phyloP scores from a whole-genome alignment of 2,797 vertebrate genomes.

The Falco biarmicus region DNA sequence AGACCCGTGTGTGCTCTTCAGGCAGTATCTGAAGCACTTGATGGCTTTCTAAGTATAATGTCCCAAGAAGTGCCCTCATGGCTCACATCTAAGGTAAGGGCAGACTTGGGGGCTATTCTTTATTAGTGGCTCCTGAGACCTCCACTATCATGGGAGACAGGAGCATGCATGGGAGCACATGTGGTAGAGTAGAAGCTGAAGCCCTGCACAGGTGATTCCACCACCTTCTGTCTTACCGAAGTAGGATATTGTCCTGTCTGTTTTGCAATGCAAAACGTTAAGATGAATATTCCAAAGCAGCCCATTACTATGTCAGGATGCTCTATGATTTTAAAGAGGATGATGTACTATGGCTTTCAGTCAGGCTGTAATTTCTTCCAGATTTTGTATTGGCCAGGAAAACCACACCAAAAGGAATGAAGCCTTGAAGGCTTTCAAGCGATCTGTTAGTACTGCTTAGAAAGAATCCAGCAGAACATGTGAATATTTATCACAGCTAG shows the following conservation, averaged over 20 bases:
- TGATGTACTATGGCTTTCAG: background rate
- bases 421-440: background rate
- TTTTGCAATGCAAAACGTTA: background rate
- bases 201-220: background rate
- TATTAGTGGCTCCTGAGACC: background rate
- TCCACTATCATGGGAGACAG: background rate
- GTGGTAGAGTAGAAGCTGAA: background rate
- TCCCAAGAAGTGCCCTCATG: background rate
- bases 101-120: background rate
- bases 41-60: background rate
- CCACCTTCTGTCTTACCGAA: background rate
- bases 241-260: background rate
- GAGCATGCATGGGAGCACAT: rapidly evolving
- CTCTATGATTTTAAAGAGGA: background rate
- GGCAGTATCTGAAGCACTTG: rapidly evolving
- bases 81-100: background rate
- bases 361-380: background rate
- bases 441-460: background rate
- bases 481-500: background rate
- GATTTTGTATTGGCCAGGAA: background rate
- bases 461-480: background rate
- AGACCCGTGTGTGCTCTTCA: background rate
- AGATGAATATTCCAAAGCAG: background rate
- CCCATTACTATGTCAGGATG: background rate
- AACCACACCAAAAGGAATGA: background rate